Base-by-base conservation (phyloP, 2,113 vertebrate species). In the Sapajus apella region DNA sequence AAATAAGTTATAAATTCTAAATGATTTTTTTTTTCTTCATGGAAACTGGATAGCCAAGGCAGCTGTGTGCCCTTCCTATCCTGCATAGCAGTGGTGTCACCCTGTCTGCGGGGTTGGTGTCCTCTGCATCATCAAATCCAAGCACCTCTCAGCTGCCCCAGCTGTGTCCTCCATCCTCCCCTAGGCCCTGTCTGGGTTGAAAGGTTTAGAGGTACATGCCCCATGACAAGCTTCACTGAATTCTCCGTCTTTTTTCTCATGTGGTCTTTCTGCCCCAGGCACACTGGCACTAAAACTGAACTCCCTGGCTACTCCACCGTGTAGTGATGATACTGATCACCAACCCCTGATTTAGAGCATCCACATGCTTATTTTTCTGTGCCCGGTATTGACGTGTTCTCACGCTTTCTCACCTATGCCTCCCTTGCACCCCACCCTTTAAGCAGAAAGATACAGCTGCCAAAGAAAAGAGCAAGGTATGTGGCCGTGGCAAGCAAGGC, bases 31-130 rank as follows among this genome's bases (percentile, higher is more conserved):
- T 61, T 70, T 66, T 37, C 64, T 30, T 21, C 17, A 3, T 3
- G 3, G 35, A 72, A 27, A 7, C 35, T n/a, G 4, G 12, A 12
- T 3, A 35, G 70, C 18, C 72, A 11, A 12, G 30, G 17, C 6
- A 25, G 4, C 27, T 32, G 1, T 6, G 45, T 23, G 6, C 37
- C 30, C 18, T 66, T 1, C 4, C 27, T 17, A 0, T 40, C 6
- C 0, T n/a, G 5, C 11, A 6, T 6, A 35, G 77, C 8, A 3
- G 3, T 6, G 6, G 25, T n/a, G 10, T 27, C 10, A 7, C 4
- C 18, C 47, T 37, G 13, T 43, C 14, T 79, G 23, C 2, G 23
- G 47, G 35, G 23, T 10, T 58, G n/a, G 16, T 45, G 40, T 83
- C n/a, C 35, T 40, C 52, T 8, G n/a, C 11, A 0, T 17, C 18